Evolutionary conservation across 35 echinoderm and acorn worm genomes (phyloP), one percentile per base, ranked within the genome.

Genomic region (Anneissia japonica): DNA sequence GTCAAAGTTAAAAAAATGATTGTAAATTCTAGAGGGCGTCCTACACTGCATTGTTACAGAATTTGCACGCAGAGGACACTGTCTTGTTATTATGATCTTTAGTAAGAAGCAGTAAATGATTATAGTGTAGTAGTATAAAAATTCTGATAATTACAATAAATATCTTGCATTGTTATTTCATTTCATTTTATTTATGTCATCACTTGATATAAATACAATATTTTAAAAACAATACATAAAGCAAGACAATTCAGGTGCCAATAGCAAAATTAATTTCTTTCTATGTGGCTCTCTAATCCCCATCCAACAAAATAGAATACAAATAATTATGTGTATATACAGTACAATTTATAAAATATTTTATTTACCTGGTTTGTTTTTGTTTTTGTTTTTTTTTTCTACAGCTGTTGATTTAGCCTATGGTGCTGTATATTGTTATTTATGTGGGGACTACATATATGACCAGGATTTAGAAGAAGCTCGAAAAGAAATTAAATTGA

Each of bases 361-460:
- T 35, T 81, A 46, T 35, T n/a, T 31, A 23, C 43, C 35, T 17
- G 38, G 30, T 85, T 33, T 39, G 46, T 37, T 39, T 38, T 77
- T 46, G 32, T 5, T 86, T 4, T 84, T 32, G 0, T 83, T 83
- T 84, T 83, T 3, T 46, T 39, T 86, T 34, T 45, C n/a, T n/a
- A 4, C 46, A 99, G 96, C 96, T 86, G 84, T 99, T 73, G 96
- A 99, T 85, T 89, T 99, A 79, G 88, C 89, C 10, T 91, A 94
- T 85, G 96, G 96, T 88, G 91, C 96, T 78, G 89, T 94, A n/a
- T 93, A 88, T 75, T 99, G 92, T 74, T 91, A 83, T 84, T 64
- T 81, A 14, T 99, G 96, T 88, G 85, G 86, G 39, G 96, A 99
- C 45, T 94, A 99, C 74, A 89, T 93, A 12, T 99, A 99, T 81